Base-by-base conservation (phyloP, 1,140 invertebrate species). In the Sweltsa coloradensis region DNA sequence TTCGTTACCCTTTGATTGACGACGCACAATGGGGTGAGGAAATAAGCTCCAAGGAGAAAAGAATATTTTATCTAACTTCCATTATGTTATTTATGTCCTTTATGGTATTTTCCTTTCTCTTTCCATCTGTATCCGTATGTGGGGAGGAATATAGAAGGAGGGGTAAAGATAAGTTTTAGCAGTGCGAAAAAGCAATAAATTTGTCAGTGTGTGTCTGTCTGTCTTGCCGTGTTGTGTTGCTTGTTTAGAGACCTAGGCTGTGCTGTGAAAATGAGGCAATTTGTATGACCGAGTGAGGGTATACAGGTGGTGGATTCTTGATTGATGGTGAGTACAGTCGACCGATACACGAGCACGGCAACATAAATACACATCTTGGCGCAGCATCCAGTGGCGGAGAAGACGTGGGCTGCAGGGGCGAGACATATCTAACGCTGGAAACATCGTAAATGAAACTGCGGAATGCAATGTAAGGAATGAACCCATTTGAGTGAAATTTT, bases 231-330 rank as follows among this genome's bases (percentile, higher is more conserved):
- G 19, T 47, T 36, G 40, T 47, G 46, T 47, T 47, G 23, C n/a
- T 24, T 36, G 46, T 24, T 31, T 22, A 27, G 23, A 18, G 41
- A 22, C 14, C 41, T n/a, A n/a, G n/a, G n/a, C n/a, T n/a, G n/a
- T n/a, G n/a, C n/a, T n/a, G n/a, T n/a, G n/a, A 31, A 49, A 49
- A 49, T 49, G 47, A 49, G 34, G 47, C 47, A 49, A 49, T 49
- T 49, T 49, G 47, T 49, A 49, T 49, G 47, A 49, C 44, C 41
- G 47, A 45, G 41, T n/a, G 41, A 14, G 18, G 41, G 18, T 18
- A 41, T 36, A 39, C 45, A 46, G 45, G 45, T 46, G 45, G 31
- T 25, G 41, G 31, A 11, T 22, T 31, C 23, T 47, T 19, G n/a
- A 47, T 47, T 23, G 26, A n/a, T n/a, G n/a, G n/a, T n/a, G n/a